phyloP scores from a whole-genome alignment of 2,888 invertebrate genomes.

The Athrips mouffetella region DNA sequence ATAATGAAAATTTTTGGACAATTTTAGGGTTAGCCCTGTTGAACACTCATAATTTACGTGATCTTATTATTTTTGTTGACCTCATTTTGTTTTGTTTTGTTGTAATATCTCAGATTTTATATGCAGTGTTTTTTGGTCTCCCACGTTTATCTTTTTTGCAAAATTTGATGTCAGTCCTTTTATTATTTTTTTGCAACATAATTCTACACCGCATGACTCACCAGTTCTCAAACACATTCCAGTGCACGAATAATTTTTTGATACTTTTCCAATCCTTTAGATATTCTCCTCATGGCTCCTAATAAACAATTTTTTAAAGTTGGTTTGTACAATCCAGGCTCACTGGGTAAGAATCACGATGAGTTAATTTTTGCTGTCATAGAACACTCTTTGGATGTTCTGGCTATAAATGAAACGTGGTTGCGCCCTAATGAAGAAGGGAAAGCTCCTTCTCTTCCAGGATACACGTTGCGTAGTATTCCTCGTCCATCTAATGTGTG shows the following conservation, averaged over 20 bases:
- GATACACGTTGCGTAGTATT: background rate
- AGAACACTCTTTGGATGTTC: background rate
- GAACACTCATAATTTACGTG: background rate
- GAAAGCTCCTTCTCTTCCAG: conserved; percentile 2
- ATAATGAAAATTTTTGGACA: conserved; percentile 8
- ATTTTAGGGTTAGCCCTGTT: background rate
- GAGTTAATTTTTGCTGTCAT: background rate
- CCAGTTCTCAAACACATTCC: background rate
- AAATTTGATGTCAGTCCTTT: no score
- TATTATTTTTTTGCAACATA: no score
- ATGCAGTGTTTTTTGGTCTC: no score
- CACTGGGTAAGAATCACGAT: no score
- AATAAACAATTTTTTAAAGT: background rate
- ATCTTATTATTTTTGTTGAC: no score
- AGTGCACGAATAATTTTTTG: background rate
- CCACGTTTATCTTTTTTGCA: no score
- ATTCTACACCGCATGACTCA: no score
- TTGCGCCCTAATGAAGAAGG: background rate
- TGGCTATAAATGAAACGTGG: conserved; percentile 8
- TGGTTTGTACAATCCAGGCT: background rate
- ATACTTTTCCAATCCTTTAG: no score
- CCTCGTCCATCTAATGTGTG: conserved; percentile 1
- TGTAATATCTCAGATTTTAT: background rate
- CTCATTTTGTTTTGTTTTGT: background rate
- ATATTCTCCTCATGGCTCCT: background rate